A percentile compares a stretch with the other conserved stretches of the same genome.
These are phyloP conservation scores for Lycocorax pyrrhopterus DNA, from an alignment of 2,113 vertebrate species.

Conservation along the genomic window DNA sequence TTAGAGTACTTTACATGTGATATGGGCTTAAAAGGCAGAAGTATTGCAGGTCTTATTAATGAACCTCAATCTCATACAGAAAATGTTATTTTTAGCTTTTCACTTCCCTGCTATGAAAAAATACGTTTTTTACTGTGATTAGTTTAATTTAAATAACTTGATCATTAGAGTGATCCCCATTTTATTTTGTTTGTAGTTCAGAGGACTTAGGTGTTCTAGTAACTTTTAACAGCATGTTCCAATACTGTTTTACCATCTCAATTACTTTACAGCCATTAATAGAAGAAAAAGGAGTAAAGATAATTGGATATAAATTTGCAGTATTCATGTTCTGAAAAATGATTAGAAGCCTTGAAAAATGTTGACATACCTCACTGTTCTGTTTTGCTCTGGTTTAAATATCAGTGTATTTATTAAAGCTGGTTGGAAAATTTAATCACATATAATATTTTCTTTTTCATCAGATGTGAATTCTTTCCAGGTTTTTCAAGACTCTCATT, in stretches of 20 bases:
- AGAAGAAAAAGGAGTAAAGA: not conserved
- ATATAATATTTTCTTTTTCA: constrained; percentile 57
- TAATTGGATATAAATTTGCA: not conserved
- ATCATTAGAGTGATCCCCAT: not conserved
- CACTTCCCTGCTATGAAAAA: not conserved
- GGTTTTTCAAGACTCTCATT: constrained; percentile 46
- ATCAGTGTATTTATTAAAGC: constrained; percentile 42
- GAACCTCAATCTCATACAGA: not conserved
- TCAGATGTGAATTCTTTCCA: constrained; percentile 60
- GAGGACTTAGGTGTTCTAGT: not conserved
- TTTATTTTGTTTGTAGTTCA: not conserved
- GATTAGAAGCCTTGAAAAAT: constrained; percentile 16
- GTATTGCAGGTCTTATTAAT: not conserved
- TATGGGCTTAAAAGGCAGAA: not conserved
- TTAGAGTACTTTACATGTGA: not conserved
- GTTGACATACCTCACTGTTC: constrained; percentile 22
- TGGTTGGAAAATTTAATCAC: constrained; percentile 53
- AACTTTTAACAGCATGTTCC: not conserved
- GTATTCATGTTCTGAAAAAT: not conserved
- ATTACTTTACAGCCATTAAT: not conserved
- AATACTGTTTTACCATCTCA: not conserved
- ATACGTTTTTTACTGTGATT: not conserved
- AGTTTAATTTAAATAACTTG: not conserved
- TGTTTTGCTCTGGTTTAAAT: constrained; percentile 59
- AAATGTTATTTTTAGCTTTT: constrained; percentile 12